Base-by-base conservation (phyloP, 2,888 invertebrate genomes). In the Mycalesis mineus region DNA sequence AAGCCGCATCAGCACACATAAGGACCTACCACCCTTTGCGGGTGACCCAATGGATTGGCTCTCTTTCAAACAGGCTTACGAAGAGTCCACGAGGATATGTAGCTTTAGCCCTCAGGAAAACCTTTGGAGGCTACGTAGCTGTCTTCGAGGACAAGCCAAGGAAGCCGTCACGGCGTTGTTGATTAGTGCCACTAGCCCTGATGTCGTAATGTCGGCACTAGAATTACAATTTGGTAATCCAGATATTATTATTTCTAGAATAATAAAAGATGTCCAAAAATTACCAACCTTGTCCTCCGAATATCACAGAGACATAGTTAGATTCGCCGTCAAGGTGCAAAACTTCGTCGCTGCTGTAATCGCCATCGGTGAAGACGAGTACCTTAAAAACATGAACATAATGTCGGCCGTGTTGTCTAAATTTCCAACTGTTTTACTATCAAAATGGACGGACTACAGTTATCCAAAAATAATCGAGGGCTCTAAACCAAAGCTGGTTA, bases 11-110 rank as follows among this genome's bases (percentile, higher is more conserved):
- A 53, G 61, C 39, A 66, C 63, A 6, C 62, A 66, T 1, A 56
- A 45, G 33, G 68, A 68, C 3, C 37, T 66, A 31, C 65, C 65
- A 5, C 6, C 5, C 2, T 67, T 64, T 33, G 63, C 15, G 8
- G 67, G 69, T 6, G 67, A 69, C 47, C 67, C 65, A 0, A 37
- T 69, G 61, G 67, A 71, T 2, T 70, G 69, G 67, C 54, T 70
- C 4, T 60, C 54, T 2, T 68, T 69, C 22, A 69, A 62, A 45
- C 56, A 63, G 15, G 66, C 69, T 0, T 71, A 58, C 31, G 48
- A 64, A 1, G 68, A 69, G 29, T 68, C 68, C 0, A 64, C 69
- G 1, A 5, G 55, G 11, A 15, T 68, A 11, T 68, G 68, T 40
- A 54, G 56, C 4, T 68, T 65, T 13, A 67, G 49, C 7, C 56